Conservation (phyloP, 2,888 invertebrate species). For the Rhyacophila evoluta region DNA sequence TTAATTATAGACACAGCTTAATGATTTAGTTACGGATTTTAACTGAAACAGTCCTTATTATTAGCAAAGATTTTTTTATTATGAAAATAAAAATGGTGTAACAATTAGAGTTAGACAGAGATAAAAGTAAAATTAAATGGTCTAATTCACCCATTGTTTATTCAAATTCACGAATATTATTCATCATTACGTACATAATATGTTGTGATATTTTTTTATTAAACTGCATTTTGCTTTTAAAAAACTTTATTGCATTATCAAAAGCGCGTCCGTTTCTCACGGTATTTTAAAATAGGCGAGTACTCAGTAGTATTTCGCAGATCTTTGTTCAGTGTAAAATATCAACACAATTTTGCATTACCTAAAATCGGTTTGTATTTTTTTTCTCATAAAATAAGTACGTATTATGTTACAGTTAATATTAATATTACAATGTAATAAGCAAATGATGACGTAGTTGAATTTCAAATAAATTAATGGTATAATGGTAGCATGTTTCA, state of each 20-base stretch:
- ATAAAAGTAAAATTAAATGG: background rate
- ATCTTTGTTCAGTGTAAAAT: background rate
- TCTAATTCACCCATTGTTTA: slow-evolving; percentile 15
- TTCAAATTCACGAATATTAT: slow-evolving; percentile 16
- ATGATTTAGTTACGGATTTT: too few species aligned
- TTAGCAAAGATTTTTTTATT: background rate
- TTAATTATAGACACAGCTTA: too few species aligned
- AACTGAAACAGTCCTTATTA: too few species aligned
- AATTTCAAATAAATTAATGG: too few species aligned
- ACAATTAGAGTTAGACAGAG: background rate
- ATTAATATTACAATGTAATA: too few species aligned
- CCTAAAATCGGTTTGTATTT: background rate
- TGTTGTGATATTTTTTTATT: slow-evolving; percentile 3
- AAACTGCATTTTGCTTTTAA: slow-evolving; percentile 19
- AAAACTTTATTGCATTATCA: background rate
- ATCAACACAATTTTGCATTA: slow-evolving; percentile 11
- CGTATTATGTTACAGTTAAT: background rate
- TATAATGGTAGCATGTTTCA: too few species aligned
- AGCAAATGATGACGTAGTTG: too few species aligned
- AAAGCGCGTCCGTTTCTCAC: background rate
- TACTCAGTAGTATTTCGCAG: background rate
- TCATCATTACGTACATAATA: background rate
- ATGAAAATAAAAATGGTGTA: background rate
- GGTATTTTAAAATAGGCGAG: background rate
- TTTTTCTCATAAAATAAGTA: background rate